Evolutionary conservation across 1,140 invertebrate species (phyloP).

Genomic region (Drosophila albomicans): DNA sequence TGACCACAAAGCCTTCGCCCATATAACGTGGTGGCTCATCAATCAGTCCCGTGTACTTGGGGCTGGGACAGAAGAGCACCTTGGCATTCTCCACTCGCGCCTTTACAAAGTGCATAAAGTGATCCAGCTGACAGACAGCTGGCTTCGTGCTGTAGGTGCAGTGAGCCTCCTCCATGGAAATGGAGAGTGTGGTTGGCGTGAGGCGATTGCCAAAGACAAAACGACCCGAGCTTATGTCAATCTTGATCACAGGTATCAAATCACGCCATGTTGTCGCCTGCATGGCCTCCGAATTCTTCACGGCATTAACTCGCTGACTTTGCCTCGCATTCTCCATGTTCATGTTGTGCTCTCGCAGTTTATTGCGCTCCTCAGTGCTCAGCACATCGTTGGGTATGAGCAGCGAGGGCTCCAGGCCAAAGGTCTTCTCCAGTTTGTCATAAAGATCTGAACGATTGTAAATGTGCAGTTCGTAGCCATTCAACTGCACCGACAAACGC

Average conservation of each 20-base stretch:
- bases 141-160: conserved; percentile 98
- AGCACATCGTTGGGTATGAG: conserved; percentile 86
- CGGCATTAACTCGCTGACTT: conserved; percentile 85
- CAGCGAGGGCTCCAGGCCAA: conserved; percentile 93
- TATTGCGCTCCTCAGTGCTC: conserved; percentile 75
- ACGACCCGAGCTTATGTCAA: conserved; percentile 96
- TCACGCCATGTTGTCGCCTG: conserved; percentile 96
- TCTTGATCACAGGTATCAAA: conserved; percentile 98
- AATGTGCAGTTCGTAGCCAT: conserved; percentile 98
- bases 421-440: conserved; percentile 94
- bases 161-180: conserved; percentile 97
- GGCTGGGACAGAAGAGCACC: conserved; percentile 96
- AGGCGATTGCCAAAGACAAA: conserved; percentile 98
- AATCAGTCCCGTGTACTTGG: conserved; percentile 95
- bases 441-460: conserved; percentile 97
- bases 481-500: conserved; percentile 95
- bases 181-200: conserved; percentile 96
- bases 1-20: conserved; percentile 96
- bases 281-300: conserved; percentile 90
- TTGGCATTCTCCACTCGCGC: conserved; percentile 98
- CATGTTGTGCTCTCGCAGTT: conserved; percentile 86
- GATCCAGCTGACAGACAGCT: conserved; percentile 95
- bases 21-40: conserved; percentile 98
- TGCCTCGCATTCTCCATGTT: conserved; percentile 87
- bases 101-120: conserved; percentile 98